A percentile compares a stretch with the other conserved stretches of the same genome.
Conservation (phyloP, 2,113 vertebrate species). For the Nothobranchius kuhntae region DNA sequence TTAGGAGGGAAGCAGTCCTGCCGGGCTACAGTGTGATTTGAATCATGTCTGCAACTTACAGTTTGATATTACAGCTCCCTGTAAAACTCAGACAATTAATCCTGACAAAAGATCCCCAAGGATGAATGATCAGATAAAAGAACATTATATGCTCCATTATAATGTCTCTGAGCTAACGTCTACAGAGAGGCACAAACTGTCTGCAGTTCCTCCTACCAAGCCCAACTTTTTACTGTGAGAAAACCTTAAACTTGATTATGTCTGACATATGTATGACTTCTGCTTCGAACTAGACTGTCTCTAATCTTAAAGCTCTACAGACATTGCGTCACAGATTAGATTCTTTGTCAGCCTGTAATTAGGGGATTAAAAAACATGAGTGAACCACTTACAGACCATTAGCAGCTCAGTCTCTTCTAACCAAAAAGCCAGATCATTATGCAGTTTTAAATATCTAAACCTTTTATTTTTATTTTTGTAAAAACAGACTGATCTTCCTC, state of each 20-base stretch:
- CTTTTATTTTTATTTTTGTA: background rate
- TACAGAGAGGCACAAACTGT: constrained; percentile 19
- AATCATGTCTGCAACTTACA: constrained; percentile 37
- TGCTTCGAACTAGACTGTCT: constrained; percentile 4
- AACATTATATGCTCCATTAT: constrained; percentile 50
- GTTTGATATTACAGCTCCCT: constrained; percentile 40
- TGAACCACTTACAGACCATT: constrained; percentile 1
- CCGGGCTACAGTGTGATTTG: constrained; percentile 24
- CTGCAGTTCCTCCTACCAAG: constrained; percentile 4
- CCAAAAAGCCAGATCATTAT: background rate
- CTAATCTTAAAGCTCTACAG: constrained; percentile 12
- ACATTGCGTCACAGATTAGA: constrained; percentile 2
- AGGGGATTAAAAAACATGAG: constrained; percentile 9
- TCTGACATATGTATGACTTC: constrained; percentile 8
- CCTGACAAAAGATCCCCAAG: constrained; percentile 49
- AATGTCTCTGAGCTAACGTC: constrained; percentile 40
- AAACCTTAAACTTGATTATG: constrained; percentile 6
- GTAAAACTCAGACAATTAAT: constrained; percentile 49
- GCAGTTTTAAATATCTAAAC: background rate
- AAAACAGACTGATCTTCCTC: background rate
- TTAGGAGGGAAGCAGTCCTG: constrained; percentile 4
- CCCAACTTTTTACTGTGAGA: background rate
- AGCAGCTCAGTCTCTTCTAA: background rate
- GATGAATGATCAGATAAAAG: constrained; percentile 51
- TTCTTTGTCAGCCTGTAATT: constrained; percentile 2